These are phyloP conservation scores for Aphidius ervi DNA, from an alignment of 1,140 invertebrate genomes.

Conservation along the genomic window DNA sequence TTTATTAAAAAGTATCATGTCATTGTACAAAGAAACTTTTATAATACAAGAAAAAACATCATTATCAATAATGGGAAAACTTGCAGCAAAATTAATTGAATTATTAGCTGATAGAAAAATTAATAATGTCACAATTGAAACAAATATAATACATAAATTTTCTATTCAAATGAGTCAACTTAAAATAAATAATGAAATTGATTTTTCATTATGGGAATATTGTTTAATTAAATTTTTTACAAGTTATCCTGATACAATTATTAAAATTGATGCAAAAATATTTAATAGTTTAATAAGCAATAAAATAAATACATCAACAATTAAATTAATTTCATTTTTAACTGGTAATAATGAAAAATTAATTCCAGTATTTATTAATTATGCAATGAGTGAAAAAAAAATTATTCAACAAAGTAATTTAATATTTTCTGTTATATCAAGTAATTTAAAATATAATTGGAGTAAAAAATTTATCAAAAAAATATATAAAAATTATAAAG, in stretches of 20 bases:
- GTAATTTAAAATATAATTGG: conserved; percentile 38
- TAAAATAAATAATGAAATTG: conserved; percentile 38
- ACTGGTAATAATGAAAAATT: conserved; percentile 33
- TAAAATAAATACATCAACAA: conserved; percentile 27
- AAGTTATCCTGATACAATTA: conserved; percentile 56
- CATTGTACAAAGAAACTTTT: conserved; percentile 29
- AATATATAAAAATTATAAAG: conserved; percentile 30
- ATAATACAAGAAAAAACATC: conserved; percentile 27
- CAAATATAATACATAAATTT: conserved; percentile 22
- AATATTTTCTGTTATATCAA: conserved; percentile 40
- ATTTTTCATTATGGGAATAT: conserved; percentile 54
- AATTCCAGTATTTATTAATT: conserved; percentile 33
- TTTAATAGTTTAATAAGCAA: conserved; percentile 34
- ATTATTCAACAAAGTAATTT: conserved; percentile 30
- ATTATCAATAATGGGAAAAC: conserved; percentile 36
- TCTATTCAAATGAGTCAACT: conserved; percentile 24
- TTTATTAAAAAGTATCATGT: conserved; percentile 30
- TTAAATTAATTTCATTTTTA: conserved; percentile 36
- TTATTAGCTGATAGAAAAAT: conserved; percentile 18
- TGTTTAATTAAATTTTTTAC: conserved; percentile 56
- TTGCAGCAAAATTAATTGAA: conserved; percentile 37
- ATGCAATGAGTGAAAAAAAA: conserved; percentile 24
- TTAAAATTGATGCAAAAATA: conserved; percentile 42
- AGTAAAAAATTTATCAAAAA: conserved; percentile 36
- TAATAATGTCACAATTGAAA: conserved; percentile 10